Evolutionary conservation across 2,888 invertebrate genomes (phyloP), one percentile per base, ranked within the genome.

Genomic region (Nezara viridula): DNA sequence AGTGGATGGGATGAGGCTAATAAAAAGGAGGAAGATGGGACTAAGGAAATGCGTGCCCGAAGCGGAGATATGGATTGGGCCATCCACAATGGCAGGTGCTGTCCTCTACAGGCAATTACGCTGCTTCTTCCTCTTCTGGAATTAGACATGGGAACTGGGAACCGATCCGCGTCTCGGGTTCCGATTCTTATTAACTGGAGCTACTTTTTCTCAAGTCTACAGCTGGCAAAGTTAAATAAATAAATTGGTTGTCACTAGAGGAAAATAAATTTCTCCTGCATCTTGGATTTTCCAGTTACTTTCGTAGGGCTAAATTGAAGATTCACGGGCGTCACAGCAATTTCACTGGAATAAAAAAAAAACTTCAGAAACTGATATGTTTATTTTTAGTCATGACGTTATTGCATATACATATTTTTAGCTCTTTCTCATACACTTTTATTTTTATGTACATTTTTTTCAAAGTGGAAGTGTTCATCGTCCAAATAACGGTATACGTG

Each of bases 1-100:
- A 40, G 40, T 19, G 77, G 10, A 37, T 77, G 77, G 40, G 37
- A 44, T 21, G 40, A 24, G n/a, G 40, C 40, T 24, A 40, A 77
- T 77, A 77, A 77, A 77, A 77, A 10, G 40, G 21, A 77, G 77
- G 77, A 77, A 77, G 77, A 40, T 1, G 24, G 16, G 37, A 44
- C 12, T 77, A 40, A 77, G 77, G 77, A 77, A 77, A 40, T 77
- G 77, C 77, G 77, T 77, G 77, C 24, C 77, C 40, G 10, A 77
- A 44, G 77, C 37, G 37, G 77, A 77, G 24, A 77, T 77, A 77
- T 77, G 77, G 77, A 77, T 77, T 77, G 77, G 21, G 1, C 77
- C 12, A 16, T 16, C 40, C 2, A 24, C 40, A 24, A 77, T 40
- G 24, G 73, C 73, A 73, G 73, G 77, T 77, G 40, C 9, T 77